Conservation (phyloP, 2,113 vertebrate genomes). For the Chaetodon trifascialis region DNA sequence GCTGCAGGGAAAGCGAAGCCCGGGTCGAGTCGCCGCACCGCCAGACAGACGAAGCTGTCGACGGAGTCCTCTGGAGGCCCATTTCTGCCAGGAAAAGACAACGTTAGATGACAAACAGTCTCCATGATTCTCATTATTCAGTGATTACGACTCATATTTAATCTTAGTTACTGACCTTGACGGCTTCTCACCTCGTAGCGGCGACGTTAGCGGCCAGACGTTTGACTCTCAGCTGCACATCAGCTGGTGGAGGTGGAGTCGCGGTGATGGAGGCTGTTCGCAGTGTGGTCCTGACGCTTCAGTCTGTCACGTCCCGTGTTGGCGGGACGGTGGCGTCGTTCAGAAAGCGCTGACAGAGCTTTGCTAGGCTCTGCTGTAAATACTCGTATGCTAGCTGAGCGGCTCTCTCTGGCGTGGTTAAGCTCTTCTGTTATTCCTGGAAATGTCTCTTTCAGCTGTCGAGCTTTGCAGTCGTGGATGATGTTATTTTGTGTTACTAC, state of each 20-base stretch:
- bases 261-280: not conserved
- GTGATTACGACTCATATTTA: not conserved
- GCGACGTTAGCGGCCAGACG: not conserved
- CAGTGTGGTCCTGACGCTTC: constrained; percentile 21
- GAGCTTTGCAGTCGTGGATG: constrained; percentile 30
- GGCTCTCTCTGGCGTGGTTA: constrained; percentile 48
- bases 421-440: constrained; percentile 22
- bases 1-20: constrained; percentile 34
- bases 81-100: not conserved
- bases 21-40: constrained; percentile 37
- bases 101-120: not conserved
- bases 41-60: constrained; percentile 2
- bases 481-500: constrained; percentile 39
- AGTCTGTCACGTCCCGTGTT: constrained; percentile 19
- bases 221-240: no score
- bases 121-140: no score
- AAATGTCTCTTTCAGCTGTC: constrained; percentile 44
- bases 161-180: no score
- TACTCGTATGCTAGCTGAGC: constrained; percentile 45
- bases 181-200: not conserved
- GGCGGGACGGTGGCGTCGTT: constrained; percentile 23
- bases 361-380: constrained; percentile 64
- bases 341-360: constrained; percentile 47
- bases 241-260: no score
- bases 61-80: accelerated